Conservation (phyloP, 2,113 vertebrate genomes). For the Zingel zingel region DNA sequence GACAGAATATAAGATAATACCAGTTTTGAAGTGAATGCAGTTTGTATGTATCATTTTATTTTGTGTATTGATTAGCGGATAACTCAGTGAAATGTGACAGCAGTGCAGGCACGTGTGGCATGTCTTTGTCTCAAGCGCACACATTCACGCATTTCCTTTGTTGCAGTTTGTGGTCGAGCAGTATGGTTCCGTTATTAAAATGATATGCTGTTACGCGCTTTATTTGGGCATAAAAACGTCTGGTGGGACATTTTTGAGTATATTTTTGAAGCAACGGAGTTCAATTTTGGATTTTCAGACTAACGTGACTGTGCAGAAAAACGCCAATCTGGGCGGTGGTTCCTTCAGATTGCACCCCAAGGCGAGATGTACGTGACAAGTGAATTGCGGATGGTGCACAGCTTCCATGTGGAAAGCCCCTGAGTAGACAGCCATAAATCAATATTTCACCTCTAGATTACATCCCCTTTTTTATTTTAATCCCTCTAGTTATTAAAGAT, state of each 20-base stretch:
- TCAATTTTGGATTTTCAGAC: constrained; percentile 20
- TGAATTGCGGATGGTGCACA: constrained; percentile 62
- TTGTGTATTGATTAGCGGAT: not conserved
- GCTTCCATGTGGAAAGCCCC: constrained; percentile 50
- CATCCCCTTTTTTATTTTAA: not conserved
- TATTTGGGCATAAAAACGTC: constrained; percentile 12
- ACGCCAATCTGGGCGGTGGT: constrained; percentile 81
- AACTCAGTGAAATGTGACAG: not conserved
- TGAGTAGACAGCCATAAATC: not conserved
- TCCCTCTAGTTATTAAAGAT: no score
- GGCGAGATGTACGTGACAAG: constrained; percentile 62
- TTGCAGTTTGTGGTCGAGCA: constrained; percentile 28
- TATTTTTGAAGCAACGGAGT: not conserved
- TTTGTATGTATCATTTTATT: not conserved
- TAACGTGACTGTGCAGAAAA: constrained; percentile 17
- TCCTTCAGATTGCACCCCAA: constrained; percentile 64
- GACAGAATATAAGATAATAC: not conserved
- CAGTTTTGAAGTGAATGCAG: not conserved
- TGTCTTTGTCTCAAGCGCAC: constrained; percentile 41
- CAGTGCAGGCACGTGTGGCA: not conserved
- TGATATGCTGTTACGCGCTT: not conserved
- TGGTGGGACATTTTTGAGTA: not conserved
- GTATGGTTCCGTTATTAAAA: constrained; percentile 23
- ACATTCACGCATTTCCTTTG: constrained; percentile 58
- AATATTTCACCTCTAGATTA: not conserved